Evolutionary conservation across 1,140 invertebrate genomes (phyloP), one percentile per base, ranked within the genome.

Genomic region (Drosophila mayri): DNA sequence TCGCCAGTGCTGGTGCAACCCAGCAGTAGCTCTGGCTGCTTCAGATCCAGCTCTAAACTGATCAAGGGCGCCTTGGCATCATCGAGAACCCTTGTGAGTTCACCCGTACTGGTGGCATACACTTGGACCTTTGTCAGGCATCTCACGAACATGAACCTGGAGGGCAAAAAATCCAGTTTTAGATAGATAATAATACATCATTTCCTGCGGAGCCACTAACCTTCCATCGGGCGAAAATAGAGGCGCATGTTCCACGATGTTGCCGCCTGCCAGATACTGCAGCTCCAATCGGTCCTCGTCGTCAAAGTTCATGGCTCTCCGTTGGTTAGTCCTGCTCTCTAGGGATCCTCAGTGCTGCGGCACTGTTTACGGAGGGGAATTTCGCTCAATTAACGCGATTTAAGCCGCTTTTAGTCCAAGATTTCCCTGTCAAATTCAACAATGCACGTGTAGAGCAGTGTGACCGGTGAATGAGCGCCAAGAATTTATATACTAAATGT

Each of bases 171-270:
- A 25, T 12, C 12, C 8, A 5, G n/a, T 35, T 22, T 58, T 66
- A 40, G 14, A 28, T 22, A 52, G 35, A 59, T 37, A 16, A 9
- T 54, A 40, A 65, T 58, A 55, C 50, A 59, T 49, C 5, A 68
- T 22, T 43, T 25, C 50, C 12, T 14, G 22, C 8, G 12, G 1
- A 11, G 20, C 9, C 20, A 79, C 95, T 94, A 93, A 96, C 95
- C 95, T 94, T 93, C 94, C 94, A 92, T 95, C 94, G 12, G 76
- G 77, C 9, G 95, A 95, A 93, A 95, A 96, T 30, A 95, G 61
- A 18, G 95, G 95, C 20, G 93, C 90, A 87, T 94, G 93, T 79
- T 94, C 93, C 22, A 95, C 94, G 73, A 96, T 94, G 83, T 94
- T 95, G 55, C 95, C 95, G 57, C 95, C 95, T 32, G 92, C 86